Conservation (phyloP, 2,113 vertebrate genomes). For the Phyllopteryx taeniolatus region DNA sequence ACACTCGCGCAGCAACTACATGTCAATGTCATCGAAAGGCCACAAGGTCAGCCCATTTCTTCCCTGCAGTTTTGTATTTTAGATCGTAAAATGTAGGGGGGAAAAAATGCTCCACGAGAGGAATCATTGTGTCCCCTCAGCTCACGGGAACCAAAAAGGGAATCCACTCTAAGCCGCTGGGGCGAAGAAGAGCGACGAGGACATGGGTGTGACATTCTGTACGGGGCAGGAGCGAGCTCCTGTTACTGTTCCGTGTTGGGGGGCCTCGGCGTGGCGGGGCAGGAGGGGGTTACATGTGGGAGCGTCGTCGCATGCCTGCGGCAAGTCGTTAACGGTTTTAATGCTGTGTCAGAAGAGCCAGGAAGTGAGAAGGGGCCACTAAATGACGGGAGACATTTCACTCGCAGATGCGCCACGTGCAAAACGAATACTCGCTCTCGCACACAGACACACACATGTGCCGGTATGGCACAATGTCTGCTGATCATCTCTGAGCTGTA, state of each 20-base stretch:
- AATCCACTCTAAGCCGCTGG: slow-evolving; percentile 28
- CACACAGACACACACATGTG: slow-evolving; percentile 1
- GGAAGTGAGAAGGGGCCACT: slow-evolving; percentile 48
- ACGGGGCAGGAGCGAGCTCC: slow-evolving; percentile 44
- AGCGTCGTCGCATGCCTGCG: slow-evolving; percentile 50
- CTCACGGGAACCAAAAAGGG: slow-evolving; percentile 9
- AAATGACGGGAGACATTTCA: slow-evolving; percentile 60
- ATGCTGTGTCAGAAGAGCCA: slow-evolving; percentile 65
- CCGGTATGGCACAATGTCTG: slow-evolving; percentile 24
- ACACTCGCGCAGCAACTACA: slow-evolving; percentile 14
- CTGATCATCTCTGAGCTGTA: slow-evolving; percentile 9
- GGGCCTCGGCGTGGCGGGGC: slow-evolving; percentile 5
- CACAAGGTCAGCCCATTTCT: slow-evolving; percentile 13
- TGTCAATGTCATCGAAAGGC: slow-evolving; percentile 4
- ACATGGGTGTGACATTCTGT: slow-evolving; percentile 68
- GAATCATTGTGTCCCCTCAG: slow-evolving; percentile 1
- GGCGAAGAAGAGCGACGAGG: slow-evolving; percentile 19
- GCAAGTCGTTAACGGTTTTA: slow-evolving; percentile 70
- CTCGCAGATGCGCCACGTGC: slow-evolving; percentile 30
- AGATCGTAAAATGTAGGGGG: neutral
- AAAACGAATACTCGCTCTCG: slow-evolving; percentile 4
- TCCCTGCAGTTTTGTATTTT: neutral
- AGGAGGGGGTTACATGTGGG: slow-evolving; percentile 7
- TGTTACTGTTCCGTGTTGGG: slow-evolving; percentile 46
- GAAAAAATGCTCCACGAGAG: neutral